These are phyloP conservation scores for Borostomias antarcticus DNA, from an alignment of 2,797 vertebrate genomes.

Conservation along the genomic window DNA sequence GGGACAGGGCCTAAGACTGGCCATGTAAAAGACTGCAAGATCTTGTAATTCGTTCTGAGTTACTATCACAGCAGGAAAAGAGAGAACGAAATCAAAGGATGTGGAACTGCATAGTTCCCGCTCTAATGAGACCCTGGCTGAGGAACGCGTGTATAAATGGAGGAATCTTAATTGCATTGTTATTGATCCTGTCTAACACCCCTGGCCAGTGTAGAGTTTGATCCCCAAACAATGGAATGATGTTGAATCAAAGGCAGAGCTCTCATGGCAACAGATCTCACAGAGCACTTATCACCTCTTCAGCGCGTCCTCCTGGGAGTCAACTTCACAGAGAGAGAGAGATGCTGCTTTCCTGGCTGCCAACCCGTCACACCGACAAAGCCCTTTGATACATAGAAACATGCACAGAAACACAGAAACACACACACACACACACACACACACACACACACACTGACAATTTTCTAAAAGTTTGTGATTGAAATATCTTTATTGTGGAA, in stretches of 20 bases:
- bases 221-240: neutral
- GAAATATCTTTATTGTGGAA: neutral
- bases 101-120: neutral
- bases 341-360: neutral
- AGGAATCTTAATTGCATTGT: slow-evolving; percentile 5
- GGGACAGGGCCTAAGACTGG: too few species aligned
- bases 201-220: neutral
- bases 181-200: slow-evolving; percentile 15
- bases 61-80: neutral
- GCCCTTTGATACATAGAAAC: slow-evolving; percentile 2
- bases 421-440: neutral
- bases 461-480: neutral
- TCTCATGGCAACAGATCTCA: neutral
- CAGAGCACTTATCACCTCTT: slow-evolving; percentile 13
- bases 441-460: neutral
- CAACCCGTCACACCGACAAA: neutral
- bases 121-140: neutral
- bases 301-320: neutral
- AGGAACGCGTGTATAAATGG: neutral
- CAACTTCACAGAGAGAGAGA: neutral
- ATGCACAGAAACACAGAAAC: neutral
- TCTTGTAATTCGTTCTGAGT: neutral
- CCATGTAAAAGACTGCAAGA: neutral
- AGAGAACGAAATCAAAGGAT: slow-evolving; percentile 3
- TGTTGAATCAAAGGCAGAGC: slow-evolving; percentile 11